These are phyloP conservation scores for Periophthalmus modestus DNA, from an alignment of 2,113 vertebrate species.

Conservation along the genomic window DNA sequence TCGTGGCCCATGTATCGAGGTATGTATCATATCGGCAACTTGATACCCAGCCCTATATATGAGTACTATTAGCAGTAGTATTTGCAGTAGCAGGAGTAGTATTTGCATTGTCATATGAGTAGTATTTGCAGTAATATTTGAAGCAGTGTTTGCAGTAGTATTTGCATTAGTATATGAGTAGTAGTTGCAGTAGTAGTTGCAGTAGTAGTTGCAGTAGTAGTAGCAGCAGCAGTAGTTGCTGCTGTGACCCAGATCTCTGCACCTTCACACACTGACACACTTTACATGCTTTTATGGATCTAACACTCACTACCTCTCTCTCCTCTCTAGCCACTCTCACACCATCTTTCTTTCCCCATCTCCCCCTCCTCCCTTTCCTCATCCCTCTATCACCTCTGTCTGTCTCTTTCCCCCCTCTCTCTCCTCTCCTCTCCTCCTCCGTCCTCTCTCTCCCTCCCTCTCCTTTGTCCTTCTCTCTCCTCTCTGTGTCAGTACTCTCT, in stretches of 20 bases:
- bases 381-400: too few species aligned
- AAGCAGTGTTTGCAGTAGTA: neutral
- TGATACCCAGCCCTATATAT: too few species aligned
- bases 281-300: neutral
- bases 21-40: too few species aligned
- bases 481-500: too few species aligned
- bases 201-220: neutral
- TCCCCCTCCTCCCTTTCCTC: too few species aligned
- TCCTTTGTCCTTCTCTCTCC: neutral
- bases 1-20: too few species aligned
- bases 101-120: too few species aligned
- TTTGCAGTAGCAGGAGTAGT: neutral
- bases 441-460: neutral
- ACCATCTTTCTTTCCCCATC: too few species aligned
- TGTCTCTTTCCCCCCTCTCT: too few species aligned
- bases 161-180: neutral
- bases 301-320: neutral
- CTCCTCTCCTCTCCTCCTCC: too few species aligned
- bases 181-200: neutral
- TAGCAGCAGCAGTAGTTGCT: neutral
- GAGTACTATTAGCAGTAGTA: too few species aligned
- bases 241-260: neutral
- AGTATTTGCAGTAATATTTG: too few species aligned
- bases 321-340: neutral
- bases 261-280: neutral